Evolutionary conservation across 2,797 vertebrate genomes (phyloP).

Genomic region (Leontocebus nigricollis): DNA sequence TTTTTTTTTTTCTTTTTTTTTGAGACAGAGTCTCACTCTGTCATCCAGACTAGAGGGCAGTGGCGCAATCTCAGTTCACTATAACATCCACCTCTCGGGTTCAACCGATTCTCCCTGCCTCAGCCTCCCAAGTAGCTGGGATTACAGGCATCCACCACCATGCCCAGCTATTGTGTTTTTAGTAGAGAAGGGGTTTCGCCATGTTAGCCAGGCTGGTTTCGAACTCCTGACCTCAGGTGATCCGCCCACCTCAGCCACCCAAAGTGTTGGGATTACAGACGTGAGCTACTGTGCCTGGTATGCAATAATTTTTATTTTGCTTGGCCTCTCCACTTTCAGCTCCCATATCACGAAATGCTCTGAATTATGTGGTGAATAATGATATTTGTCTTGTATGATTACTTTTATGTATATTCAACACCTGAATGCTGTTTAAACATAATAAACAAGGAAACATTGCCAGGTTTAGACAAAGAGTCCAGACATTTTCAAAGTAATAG

Average conservation of each 20-base stretch:
- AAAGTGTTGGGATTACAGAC: background rate
- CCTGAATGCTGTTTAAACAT: background rate
- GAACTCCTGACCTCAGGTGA: background rate
- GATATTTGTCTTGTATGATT: background rate
- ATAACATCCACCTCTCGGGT: background rate
- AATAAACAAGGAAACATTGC: background rate
- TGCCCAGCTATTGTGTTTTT: background rate
- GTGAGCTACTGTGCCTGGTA: background rate
- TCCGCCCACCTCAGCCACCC: background rate
- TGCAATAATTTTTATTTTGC: background rate
- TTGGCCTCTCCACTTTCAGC: background rate
- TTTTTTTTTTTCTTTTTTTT: background rate
- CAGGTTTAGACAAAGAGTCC: background rate
- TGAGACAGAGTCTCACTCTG: background rate
- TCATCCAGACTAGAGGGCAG: background rate
- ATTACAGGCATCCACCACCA: background rate
- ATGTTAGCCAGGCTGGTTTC: background rate
- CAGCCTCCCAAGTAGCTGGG: background rate
- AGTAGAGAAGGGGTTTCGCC: background rate
- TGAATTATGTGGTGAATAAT: slow-evolving; percentile 4
- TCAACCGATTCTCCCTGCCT: background rate
- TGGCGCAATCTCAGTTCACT: background rate
- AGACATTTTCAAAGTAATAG: background rate
- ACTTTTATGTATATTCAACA: slow-evolving; percentile 24
- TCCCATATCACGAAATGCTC: background rate